Evolutionary conservation across 2,888 invertebrate species (phyloP), one percentile per base, ranked within the genome.

Genomic region (Seladonia tumulorum): DNA sequence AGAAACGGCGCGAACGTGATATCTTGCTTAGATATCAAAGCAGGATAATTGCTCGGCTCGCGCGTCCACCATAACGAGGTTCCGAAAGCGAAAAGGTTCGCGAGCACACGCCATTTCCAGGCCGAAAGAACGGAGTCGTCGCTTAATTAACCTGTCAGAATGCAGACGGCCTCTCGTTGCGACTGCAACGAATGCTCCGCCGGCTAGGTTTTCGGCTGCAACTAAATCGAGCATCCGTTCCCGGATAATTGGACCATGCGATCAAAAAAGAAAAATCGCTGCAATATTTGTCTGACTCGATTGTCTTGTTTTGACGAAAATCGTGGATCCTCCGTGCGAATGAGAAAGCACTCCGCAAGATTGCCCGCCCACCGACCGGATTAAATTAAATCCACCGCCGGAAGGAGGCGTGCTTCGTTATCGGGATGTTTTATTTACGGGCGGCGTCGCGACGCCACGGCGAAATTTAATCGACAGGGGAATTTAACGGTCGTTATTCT

Each of bases 121-220:
- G 57, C 45, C 88, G 66, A 82, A 88, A 79, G 79, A 88, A 71
- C 80, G 57, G 63, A 57, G 81, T 86, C 78, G 60, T 70, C 49
- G 73, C 45, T 88, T 88, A 86, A 88, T 88, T 88, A 88, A 82
- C 80, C 60, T 82, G 82, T 76, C 82, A 78, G 66, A 22, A 35
- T 22, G 22, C 70, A 68, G 45, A 49, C 78, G 47, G 74, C 45
- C 68, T 39, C 73, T 60, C 22, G 53, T 53, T 57, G n/a, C 57
- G 12, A 57, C 57, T 57, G 57, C 57, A n/a, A n/a, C 57, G 57
- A 57, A 5, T 35, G n/a, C n/a, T 53, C 22, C 22, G 1, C 53
- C 10, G 53, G 1, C 53, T n/a, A 22, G 53, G 53, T 53, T 53
- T 53, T n/a, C 53, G 53, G 53, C 53, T 53, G 25, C 60, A 25